phyloP scores from a whole-genome alignment of 1,140 invertebrate genomes.

The Drosophila rufa region DNA sequence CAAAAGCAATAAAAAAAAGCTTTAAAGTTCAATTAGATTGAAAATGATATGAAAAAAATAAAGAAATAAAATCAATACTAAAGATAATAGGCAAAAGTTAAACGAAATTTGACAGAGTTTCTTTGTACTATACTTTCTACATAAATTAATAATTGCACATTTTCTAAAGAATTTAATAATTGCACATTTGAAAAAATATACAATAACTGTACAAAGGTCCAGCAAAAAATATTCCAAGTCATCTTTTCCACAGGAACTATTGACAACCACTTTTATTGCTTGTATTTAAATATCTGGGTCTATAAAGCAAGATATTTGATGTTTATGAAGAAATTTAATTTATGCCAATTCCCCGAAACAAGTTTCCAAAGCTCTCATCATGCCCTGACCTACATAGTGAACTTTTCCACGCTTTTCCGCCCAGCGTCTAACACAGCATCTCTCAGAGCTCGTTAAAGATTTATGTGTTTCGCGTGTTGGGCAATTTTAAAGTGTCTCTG shows the following conservation, averaged over 20 bases:
- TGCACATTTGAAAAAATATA: not conserved
- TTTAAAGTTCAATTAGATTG: too few species aligned
- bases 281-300: not conserved
- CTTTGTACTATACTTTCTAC: not conserved
- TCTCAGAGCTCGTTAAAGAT: conserved; percentile 64
- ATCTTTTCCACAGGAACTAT: too few species aligned
- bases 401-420: conserved; percentile 14
- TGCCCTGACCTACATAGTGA: conserved; percentile 31
- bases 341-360: not conserved
- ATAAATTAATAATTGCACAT: not conserved
- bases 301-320: not conserved
- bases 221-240: not conserved
- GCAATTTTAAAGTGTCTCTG: conserved; percentile 58
- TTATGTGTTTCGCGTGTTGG: conserved; percentile 59
- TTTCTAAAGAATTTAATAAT: not conserved
- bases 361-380: conserved; percentile 10
- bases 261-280: too few species aligned
- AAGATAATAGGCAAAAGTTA: not conserved
- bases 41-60: not conserved
- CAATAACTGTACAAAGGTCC: not conserved
- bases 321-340: not conserved
- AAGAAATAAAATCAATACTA: not conserved
- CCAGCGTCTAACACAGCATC: not conserved
- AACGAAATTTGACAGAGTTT: not conserved
- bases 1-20: too few species aligned